Evolutionary conservation across 2,888 invertebrate genomes (phyloP).

Genomic region (Sclerodermus sp.): DNA sequence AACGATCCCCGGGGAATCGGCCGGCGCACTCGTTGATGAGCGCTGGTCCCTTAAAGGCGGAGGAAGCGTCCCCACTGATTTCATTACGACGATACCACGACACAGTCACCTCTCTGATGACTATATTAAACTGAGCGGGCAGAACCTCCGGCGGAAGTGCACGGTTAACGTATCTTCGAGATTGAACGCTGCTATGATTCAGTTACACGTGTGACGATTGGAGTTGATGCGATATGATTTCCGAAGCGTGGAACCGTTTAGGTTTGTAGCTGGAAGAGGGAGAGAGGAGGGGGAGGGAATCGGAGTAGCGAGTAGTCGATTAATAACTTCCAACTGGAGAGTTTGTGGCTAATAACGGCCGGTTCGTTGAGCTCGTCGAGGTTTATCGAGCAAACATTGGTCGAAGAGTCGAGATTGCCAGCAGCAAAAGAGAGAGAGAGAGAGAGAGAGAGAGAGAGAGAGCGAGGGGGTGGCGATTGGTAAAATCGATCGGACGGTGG

Average conservation of each 20-base stretch:
- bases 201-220: constrained; percentile 9
- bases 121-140: no score
- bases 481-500: constrained; percentile 19
- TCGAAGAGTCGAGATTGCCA: constrained; percentile 7
- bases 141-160: no score
- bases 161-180: neutral
- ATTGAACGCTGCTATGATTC: constrained; percentile 7
- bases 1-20: no score
- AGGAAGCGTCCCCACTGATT: no score
- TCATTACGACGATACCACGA: no score
- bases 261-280: neutral
- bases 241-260: neutral
- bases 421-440: neutral
- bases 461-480: constrained; percentile 14
- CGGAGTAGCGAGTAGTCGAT: constrained; percentile 9
- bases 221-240: neutral
- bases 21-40: no score
- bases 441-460: neutral
- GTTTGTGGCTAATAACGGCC: constrained; percentile 21
- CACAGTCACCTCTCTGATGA: no score
- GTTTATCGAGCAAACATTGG: constrained; percentile 35
- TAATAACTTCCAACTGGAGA: constrained; percentile 28
- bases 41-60: no score
- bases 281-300: neutral
- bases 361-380: constrained; percentile 18